Evolutionary conservation across 2,888 invertebrate species (phyloP).

Genomic region (Zhengitettix transpicula): DNA sequence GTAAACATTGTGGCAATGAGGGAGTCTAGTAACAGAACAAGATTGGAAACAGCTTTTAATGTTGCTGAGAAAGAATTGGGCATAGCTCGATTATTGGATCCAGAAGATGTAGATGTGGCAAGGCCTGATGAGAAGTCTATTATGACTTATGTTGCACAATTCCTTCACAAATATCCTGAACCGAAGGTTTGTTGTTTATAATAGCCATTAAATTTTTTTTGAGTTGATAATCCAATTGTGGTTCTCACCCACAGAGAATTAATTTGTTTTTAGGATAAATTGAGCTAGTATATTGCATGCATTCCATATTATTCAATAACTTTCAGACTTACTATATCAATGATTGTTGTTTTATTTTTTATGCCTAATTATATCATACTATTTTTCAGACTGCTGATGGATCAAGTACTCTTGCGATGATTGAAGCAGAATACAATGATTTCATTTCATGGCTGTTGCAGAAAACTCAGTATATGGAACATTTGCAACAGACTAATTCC

Average conservation of each 20-base stretch:
- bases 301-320: too few relatives aligned
- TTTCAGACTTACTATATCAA: too few relatives aligned
- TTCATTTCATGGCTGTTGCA: constrained; percentile 69
- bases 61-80: constrained; percentile 84
- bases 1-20: constrained; percentile 74
- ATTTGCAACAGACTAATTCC: constrained; percentile 56
- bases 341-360: too few relatives aligned
- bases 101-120: constrained; percentile 89
- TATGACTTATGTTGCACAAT: constrained; percentile 97
- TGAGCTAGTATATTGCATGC: neutral
- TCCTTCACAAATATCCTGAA: constrained; percentile 86
- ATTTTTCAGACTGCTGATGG: constrained; percentile 15
- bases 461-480: constrained; percentile 58
- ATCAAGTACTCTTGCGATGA: constrained; percentile 37
- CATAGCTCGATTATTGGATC: constrained; percentile 78
- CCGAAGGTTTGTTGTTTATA: constrained; percentile 29
- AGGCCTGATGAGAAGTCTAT: constrained; percentile 94
- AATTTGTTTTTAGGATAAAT: neutral
- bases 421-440: constrained; percentile 66
- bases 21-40: constrained; percentile 56
- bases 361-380: too few relatives aligned
- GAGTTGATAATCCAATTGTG: neutral
- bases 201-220: too few relatives aligned
- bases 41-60: constrained; percentile 84
- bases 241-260: neutral